Conservation (phyloP, 2,797 vertebrate genomes). For the Tokudaia muenninki region DNA sequence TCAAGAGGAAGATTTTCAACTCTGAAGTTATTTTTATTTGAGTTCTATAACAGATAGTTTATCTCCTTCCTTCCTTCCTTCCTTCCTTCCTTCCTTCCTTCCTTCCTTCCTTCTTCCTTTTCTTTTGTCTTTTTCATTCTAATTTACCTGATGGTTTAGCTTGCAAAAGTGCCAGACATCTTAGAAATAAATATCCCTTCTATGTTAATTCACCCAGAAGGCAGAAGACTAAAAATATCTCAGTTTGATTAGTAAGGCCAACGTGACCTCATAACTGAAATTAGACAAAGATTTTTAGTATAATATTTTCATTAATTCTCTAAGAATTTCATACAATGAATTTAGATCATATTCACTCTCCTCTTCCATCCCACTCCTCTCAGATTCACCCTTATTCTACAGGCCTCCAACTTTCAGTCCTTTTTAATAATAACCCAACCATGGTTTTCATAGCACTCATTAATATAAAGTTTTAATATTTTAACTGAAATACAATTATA, state of each 20-base stretch:
- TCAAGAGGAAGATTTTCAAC: background rate
- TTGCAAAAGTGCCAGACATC: background rate
- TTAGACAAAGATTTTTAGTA: background rate
- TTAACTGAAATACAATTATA: background rate
- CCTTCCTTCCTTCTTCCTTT: too few species aligned
- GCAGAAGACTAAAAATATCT: background rate
- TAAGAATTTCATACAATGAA: background rate
- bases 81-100: rapidly evolving
- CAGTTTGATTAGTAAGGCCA: background rate
- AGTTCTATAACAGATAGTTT: background rate
- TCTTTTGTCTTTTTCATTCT: background rate
- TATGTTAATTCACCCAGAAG: background rate
- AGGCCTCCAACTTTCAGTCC: background rate
- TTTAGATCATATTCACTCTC: background rate
- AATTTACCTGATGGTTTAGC: background rate
- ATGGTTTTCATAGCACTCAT: background rate
- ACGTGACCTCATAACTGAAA: background rate
- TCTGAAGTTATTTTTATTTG: background rate
- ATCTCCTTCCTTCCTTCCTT: background rate
- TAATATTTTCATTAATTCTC: background rate
- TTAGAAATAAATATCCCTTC: background rate
- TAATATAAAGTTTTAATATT: background rate
- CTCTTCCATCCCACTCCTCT: background rate
- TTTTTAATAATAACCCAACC: background rate
- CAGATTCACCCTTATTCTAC: background rate